Percentiles rank a stretch among this genome's conserved stretches.
Conservation (phyloP, 2,888 invertebrate species). For the Boloria selene region DNA sequence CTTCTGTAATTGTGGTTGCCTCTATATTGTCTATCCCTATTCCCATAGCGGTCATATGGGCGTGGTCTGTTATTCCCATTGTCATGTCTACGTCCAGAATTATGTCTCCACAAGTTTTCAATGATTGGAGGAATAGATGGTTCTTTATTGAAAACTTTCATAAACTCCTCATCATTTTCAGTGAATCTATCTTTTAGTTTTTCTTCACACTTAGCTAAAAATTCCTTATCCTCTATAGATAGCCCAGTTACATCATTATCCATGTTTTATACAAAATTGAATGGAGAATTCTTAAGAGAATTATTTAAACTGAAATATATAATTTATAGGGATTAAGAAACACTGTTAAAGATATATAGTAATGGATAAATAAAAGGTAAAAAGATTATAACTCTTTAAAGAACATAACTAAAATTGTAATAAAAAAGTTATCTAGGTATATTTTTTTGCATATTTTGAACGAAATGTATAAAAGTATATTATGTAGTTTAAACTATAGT, state of each 20-base stretch:
- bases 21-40: slow-evolving; percentile 44
- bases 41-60: slow-evolving; percentile 50
- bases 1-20: slow-evolving; percentile 44
- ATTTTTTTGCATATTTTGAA: too few relatives aligned
- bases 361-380: too few relatives aligned
- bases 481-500: too few relatives aligned
- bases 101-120: slow-evolving; percentile 78
- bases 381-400: too few relatives aligned
- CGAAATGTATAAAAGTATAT: too few relatives aligned
- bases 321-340: slow-evolving; percentile 33
- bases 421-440: too few relatives aligned
- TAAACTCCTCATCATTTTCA: slow-evolving; percentile 84
- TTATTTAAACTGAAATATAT: slow-evolving; percentile 58
- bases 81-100: slow-evolving; percentile 58
- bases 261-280: slow-evolving; percentile 45
- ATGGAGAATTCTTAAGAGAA: slow-evolving; percentile 34
- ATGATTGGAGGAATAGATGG: slow-evolving; percentile 81
- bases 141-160: slow-evolving; percentile 69
- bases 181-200: slow-evolving; percentile 84
- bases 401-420: too few relatives aligned
- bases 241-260: slow-evolving; percentile 52
- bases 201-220: slow-evolving; percentile 84
- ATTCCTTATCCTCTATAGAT: slow-evolving; percentile 82
- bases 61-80: slow-evolving; percentile 53
- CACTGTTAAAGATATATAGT: too few relatives aligned